phyloP scores from a whole-genome alignment of 2,113 vertebrate genomes.

The Eretmochelys imbricata region DNA sequence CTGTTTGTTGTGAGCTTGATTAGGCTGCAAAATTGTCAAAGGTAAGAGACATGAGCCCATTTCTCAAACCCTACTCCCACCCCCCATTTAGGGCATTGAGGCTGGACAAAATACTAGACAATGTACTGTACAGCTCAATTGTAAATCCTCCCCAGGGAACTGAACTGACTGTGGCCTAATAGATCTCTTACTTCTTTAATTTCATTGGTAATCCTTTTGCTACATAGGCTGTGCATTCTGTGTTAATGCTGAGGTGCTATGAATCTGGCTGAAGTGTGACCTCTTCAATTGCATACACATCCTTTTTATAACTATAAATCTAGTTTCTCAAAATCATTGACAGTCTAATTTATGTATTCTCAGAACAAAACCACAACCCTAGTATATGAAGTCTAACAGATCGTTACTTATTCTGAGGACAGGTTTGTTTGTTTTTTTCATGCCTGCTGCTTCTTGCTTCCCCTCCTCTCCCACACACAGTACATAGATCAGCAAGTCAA shows the following conservation, averaged over 20 bases:
- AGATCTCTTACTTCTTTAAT: no score
- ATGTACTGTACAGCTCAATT: neutral
- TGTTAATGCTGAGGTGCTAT: neutral
- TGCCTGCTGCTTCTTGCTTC: neutral
- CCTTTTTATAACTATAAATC: neutral
- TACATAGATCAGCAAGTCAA: neutral
- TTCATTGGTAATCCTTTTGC: neutral
- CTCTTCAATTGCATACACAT: neutral
- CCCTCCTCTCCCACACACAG: neutral
- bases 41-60: neutral
- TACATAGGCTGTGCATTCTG: neutral
- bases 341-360: no score
- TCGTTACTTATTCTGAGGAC: neutral
- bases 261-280: fast-evolving
- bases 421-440: neutral
- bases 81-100: neutral
- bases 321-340: neutral
- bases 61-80: neutral
- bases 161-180: fast-evolving
- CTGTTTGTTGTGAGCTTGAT: neutral
- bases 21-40: neutral
- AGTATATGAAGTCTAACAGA: fast-evolving
- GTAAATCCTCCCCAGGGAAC: neutral
- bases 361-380: fast-evolving
- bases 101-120: neutral